These are phyloP conservation scores for Parazoanthus atlanticus DNA, from an alignment of 92 coral and sea anemone genomes.

Conservation along the genomic window DNA sequence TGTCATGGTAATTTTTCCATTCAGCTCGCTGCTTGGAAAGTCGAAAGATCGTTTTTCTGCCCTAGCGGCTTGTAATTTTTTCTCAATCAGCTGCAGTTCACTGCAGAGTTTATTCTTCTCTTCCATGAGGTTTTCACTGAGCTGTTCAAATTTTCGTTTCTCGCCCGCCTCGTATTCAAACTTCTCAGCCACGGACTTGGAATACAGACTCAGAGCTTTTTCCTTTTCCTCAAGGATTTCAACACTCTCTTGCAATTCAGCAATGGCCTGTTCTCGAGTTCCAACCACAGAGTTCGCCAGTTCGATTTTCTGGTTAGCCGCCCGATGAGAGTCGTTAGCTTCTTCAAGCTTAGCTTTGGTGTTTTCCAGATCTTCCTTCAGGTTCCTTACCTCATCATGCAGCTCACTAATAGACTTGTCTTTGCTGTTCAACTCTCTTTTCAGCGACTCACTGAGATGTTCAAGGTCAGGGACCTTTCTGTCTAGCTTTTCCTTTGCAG, in stretches of 20 bases:
- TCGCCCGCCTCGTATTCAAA: conserved; percentile 65
- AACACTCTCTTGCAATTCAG: conserved; percentile 66
- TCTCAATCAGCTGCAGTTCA: conserved; percentile 58
- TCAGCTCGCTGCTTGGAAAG: conserved; percentile 28
- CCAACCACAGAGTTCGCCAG: conserved; percentile 52
- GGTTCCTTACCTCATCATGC: conserved; percentile 46
- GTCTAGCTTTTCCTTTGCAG: conserved; percentile 68
- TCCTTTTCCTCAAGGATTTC: conserved; percentile 83
- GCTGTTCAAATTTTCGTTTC: conserved; percentile 54
- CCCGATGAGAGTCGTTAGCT: conserved; percentile 49
- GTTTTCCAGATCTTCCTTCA: conserved; percentile 61
- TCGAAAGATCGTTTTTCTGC: conserved; percentile 28
- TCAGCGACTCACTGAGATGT: conserved; percentile 59
- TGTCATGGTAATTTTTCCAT: conserved; percentile 57
- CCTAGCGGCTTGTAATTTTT: conserved; percentile 44
- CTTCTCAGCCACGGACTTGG: conserved; percentile 81
- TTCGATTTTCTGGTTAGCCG: conserved; percentile 64
- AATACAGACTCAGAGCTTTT: conserved; percentile 71
- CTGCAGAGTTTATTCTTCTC: conserved; percentile 54
- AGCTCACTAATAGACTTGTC: conserved; percentile 55
- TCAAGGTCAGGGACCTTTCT: conserved; percentile 63
- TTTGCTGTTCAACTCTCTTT: conserved; percentile 62
- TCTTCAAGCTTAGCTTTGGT: conserved; percentile 52
- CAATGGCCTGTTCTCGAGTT: conserved; percentile 66
- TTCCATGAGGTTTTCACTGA: conserved; percentile 54